Conservation (phyloP, 2,113 vertebrate genomes). For the Pantherophis guttatus region DNA sequence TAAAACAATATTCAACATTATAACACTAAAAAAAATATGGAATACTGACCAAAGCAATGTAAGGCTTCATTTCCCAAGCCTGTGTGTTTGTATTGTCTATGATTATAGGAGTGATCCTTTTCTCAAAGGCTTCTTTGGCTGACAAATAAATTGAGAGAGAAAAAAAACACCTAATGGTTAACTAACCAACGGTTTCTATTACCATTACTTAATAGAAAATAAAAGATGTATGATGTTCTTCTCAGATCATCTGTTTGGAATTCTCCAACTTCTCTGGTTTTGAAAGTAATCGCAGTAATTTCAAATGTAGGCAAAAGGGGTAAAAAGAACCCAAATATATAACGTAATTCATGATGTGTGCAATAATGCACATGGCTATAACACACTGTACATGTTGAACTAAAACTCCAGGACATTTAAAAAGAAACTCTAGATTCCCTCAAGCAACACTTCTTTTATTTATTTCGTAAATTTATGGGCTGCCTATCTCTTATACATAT, state of each 20-base stretch:
- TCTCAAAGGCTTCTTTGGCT: constrained; percentile 91
- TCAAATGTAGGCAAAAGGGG: neutral
- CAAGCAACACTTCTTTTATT: neutral
- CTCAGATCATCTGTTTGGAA: neutral
- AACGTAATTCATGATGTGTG: neutral
- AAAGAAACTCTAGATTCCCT: neutral
- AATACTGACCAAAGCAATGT: constrained; percentile 88
- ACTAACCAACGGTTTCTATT: neutral
- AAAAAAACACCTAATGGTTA: constrained; percentile 1
- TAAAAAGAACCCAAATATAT: neutral
- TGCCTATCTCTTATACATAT: neutral
- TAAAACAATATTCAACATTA: constrained; percentile 2
- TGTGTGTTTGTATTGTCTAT: constrained; percentile 98
- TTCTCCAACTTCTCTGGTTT: neutral
- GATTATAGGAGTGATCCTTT: constrained; percentile 84
- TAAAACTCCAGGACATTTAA: neutral
- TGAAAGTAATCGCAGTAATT: neutral
- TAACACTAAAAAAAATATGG: neutral
- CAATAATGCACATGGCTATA: neutral
- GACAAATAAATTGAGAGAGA: constrained; percentile 57
- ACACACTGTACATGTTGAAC: neutral
- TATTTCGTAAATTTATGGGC: neutral
- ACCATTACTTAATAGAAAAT: neutral
- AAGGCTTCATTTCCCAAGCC: constrained; percentile 98
- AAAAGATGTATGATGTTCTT: neutral